A percentile compares a stretch with the other conserved stretches of the same genome.
phyloP scores from a whole-genome alignment of 1,140 invertebrate species.

The Scaptomyza pallida region DNA sequence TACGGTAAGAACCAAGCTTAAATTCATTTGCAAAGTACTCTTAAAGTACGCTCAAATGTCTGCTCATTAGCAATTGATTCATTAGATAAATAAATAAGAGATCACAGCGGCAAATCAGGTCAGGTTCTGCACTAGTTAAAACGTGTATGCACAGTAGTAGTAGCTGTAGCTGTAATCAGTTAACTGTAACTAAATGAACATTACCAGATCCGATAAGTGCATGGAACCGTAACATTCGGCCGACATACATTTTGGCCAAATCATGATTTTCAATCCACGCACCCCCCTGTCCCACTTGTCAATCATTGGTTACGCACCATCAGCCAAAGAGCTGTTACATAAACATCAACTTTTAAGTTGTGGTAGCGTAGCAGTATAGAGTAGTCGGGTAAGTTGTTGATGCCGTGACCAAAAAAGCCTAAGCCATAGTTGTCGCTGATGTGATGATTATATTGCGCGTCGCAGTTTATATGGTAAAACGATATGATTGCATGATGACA shows the following conservation, averaged over 20 bases:
- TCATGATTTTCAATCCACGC: slow-evolving; percentile 32
- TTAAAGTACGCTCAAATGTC: slow-evolving; percentile 1
- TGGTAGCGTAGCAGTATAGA: too few species aligned
- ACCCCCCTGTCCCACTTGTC: background rate
- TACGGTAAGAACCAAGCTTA: background rate
- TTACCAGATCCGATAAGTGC: slow-evolving; percentile 41
- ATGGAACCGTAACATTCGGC: slow-evolving; percentile 33
- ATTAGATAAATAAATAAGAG: slow-evolving; percentile 22
- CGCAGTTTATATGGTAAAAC: slow-evolving; percentile 69
- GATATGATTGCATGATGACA: slow-evolving; percentile 80
- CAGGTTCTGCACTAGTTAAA: slow-evolving; percentile 47
- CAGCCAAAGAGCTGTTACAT: slow-evolving; percentile 30
- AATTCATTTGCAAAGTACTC: background rate
- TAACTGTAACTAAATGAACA: slow-evolving; percentile 58
- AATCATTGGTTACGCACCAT: slow-evolving; percentile 65
- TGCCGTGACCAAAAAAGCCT: slow-evolving; percentile 6
- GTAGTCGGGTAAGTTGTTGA: slow-evolving; percentile 9
- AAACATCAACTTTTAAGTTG: too few species aligned
- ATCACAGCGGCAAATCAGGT: slow-evolving; percentile 4
- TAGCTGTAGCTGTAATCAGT: slow-evolving; percentile 20
- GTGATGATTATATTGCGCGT: slow-evolving; percentile 61
- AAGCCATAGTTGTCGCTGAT: slow-evolving; percentile 32
- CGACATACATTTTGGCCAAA: slow-evolving; percentile 62
- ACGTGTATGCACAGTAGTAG: slow-evolving; percentile 28
- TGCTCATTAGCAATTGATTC: slow-evolving; percentile 38